A percentile compares a stretch with the other conserved stretches of the same genome.
Evolutionary conservation across 2,888 invertebrate genomes (phyloP).

Genomic region (Thereva nobilitata): DNA sequence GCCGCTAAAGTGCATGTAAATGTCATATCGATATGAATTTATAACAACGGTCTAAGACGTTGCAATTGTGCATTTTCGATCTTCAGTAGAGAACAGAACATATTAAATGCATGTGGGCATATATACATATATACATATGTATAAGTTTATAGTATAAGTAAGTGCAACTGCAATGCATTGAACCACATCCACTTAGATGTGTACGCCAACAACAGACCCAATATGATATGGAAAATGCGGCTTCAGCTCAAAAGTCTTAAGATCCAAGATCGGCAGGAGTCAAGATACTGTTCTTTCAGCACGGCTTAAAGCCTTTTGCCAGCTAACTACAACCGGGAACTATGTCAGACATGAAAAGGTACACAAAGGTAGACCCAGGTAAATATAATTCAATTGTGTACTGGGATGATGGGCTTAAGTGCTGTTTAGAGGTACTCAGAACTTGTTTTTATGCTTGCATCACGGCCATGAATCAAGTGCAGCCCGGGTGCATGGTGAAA

Average conservation of each 20-base stretch:
- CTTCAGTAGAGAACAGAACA: constrained; percentile 10
- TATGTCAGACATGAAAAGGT: constrained; percentile 38
- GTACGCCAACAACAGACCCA: not conserved
- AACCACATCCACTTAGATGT: constrained; percentile 14
- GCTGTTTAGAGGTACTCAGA: constrained; percentile 15
- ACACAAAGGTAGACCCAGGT: constrained; percentile 37
- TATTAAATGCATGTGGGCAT: constrained; percentile 13
- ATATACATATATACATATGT: constrained; percentile 22
- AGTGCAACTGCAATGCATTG: constrained; percentile 20
- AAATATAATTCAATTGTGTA: constrained; percentile 39
- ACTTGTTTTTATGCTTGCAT: constrained; percentile 3
- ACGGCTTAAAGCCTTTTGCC: constrained; percentile 18
- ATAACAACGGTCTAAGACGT: constrained; percentile 45
- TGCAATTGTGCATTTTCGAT: constrained; percentile 5
- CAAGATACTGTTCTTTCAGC: constrained; percentile 15
- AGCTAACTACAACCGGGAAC: constrained; percentile 34
- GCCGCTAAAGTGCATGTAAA: constrained; percentile 48
- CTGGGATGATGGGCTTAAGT: constrained; percentile 30
- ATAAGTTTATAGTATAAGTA: not conserved
- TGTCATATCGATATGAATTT: constrained; percentile 48
- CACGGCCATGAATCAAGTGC: constrained; percentile 28
- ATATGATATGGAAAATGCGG: not conserved
- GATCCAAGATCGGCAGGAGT: constrained; percentile 9
- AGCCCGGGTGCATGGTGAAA: constrained; percentile 24
- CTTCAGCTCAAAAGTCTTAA: not conserved